These are phyloP conservation scores for Cossypha polioptera DNA, from an alignment of 2,797 vertebrate genomes.

Conservation along the genomic window DNA sequence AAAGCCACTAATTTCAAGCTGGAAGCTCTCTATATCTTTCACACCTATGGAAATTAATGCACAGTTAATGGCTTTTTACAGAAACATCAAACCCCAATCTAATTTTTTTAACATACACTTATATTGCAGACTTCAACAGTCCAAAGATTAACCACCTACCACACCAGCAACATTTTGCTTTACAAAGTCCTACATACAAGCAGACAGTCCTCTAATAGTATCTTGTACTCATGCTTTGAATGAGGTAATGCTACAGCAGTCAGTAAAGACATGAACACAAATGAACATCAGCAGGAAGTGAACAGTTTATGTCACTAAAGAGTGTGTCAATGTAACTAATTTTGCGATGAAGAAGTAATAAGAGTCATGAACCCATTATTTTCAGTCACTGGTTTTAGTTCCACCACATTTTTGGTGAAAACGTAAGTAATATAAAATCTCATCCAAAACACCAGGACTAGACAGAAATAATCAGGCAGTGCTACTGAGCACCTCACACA, in stretches of 20 bases:
- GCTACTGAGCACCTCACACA: fast-evolving
- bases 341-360: not conserved
- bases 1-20: slow-evolving; percentile 86
- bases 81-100: not conserved
- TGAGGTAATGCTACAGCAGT: not conserved
- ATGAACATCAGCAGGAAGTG: not conserved
- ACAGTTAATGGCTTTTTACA: not conserved
- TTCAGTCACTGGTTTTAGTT: not conserved
- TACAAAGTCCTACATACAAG: not conserved
- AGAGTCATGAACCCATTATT: not conserved
- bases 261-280: not conserved
- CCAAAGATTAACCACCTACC: not conserved
- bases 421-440: not conserved
- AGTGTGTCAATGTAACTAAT: fast-evolving
- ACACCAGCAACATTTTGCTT: not conserved
- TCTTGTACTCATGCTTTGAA: not conserved
- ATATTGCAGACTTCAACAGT: not conserved
- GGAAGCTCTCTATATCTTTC: slow-evolving; percentile 86
- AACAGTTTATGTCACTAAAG: not conserved
- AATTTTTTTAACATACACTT: not conserved
- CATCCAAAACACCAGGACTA: not conserved
- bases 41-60: slow-evolving; percentile 46
- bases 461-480: not conserved
- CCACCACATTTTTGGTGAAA: not conserved
- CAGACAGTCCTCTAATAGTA: not conserved